Evolutionary conservation across 2,888 invertebrate genomes (phyloP), one percentile per base, ranked within the genome.

Genomic region (Pseudeuparius sepicola): DNA sequence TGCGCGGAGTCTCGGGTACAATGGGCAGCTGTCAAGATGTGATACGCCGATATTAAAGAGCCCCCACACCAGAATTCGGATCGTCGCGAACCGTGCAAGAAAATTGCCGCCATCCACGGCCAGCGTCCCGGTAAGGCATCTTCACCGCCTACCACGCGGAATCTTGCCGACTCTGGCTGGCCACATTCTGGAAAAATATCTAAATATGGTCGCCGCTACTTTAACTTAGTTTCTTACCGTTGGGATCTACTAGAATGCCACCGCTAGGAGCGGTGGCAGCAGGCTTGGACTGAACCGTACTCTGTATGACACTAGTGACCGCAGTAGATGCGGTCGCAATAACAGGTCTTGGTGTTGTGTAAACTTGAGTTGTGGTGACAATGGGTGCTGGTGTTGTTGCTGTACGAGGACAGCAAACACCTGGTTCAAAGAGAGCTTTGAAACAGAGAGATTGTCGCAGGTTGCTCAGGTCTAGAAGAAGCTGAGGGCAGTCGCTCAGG

Each of bases 41-140:
- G 85, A 31, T 74, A 71, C 20, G 75, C 66, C n/a, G 81, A 80
- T 29, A 93, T 78, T 26, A 93, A 64, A 0, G 88, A 84, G 1
- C 92, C 93, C 0, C 92, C 92, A 55, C 93, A 93, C 90, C 90
- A 90, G 64, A 89, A 90, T 61, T 89, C 89, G 0, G 84, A 78
- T 14, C 87, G 72, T 49, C 81, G 75, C 20, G 79, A 75, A 5
- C 88, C 89, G 54, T 88, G 87, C 28, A 92, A 68, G 61, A 85
- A 92, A 48, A 92, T 88, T 2, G 92, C 92, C 0, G 87, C 93
- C 83, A 94, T 85, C 93, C 93, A 94, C 0, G 94, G 93, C 88
- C 90, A 90, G 33, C 86, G 76, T 0, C 92, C 92, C 0, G 86
- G 78, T 14, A 79, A 67, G 0, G 89, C 72, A 56, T 83, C 80